These are phyloP conservation scores for Conistra vaccinii DNA, from an alignment of 2,888 invertebrate species.

Conservation along the genomic window DNA sequence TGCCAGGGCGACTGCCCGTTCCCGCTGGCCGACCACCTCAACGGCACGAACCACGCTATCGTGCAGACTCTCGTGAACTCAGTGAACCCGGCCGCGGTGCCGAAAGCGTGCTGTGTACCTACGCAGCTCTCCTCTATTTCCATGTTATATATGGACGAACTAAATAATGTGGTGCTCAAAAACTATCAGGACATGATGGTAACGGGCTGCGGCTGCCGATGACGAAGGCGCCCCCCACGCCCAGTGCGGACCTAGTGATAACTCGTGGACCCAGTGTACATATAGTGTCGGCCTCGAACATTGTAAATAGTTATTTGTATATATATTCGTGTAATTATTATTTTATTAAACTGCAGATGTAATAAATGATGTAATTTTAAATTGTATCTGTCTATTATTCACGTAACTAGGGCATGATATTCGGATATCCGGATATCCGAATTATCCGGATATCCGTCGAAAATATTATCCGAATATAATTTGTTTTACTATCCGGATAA, in stretches of 20 bases:
- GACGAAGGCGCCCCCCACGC: slow-evolving; percentile 85
- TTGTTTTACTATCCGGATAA: no score
- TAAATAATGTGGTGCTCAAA: slow-evolving; percentile 98
- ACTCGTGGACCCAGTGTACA: slow-evolving; percentile 89
- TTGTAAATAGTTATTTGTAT: slow-evolving; percentile 88
- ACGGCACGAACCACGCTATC: slow-evolving; percentile 99
- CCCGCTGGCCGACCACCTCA: slow-evolving; percentile 97
- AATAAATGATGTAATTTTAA: slow-evolving; percentile 88
- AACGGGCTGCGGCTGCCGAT: slow-evolving; percentile 99
- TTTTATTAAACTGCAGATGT: slow-evolving; percentile 89
- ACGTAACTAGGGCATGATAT: no score
- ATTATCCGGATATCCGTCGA: no score
- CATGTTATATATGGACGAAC: slow-evolving; percentile 98
- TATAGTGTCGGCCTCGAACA: slow-evolving; percentile 88
- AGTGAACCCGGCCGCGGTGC: slow-evolving; percentile 97
- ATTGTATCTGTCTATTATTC: slow-evolving; percentile 63
- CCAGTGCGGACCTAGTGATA: slow-evolving; percentile 87
- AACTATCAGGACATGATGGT: slow-evolving; percentile 99
- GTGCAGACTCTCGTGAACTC: slow-evolving; percentile 99
- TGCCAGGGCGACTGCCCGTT: slow-evolving; percentile 99
- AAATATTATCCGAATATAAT: no score
- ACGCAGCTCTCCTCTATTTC: slow-evolving; percentile 98
- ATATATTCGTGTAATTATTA: slow-evolving; percentile 90
- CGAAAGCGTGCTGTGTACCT: slow-evolving; percentile 99
- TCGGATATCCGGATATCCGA: no score